Percentiles rank a stretch among this genome's conserved stretches.
phyloP scores from a whole-genome alignment of 2,888 invertebrate species.

The Coelinius sp. region DNA sequence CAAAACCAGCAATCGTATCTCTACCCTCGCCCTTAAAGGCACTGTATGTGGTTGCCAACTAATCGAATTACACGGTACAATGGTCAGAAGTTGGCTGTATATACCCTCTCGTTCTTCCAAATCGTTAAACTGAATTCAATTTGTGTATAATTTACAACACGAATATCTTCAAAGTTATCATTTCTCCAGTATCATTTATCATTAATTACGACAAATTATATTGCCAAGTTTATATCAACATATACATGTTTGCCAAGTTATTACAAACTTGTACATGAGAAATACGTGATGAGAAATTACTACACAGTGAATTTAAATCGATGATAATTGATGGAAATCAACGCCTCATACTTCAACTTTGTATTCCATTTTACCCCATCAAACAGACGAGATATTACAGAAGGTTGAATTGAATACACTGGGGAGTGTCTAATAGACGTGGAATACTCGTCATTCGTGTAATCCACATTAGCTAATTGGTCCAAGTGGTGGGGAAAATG shows the following conservation, averaged over 20 bases:
- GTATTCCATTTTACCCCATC: neutral
- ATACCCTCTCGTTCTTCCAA: conserved; percentile 10
- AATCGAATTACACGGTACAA: conserved; percentile 42
- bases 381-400: neutral
- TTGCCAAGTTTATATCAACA: conserved; percentile 1
- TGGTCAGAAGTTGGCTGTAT: conserved; percentile 9
- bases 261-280: neutral
- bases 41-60: conserved; percentile 31
- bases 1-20: neutral
- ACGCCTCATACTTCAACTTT: no score
- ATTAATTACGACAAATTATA: neutral
- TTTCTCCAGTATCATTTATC: conserved; percentile 7
- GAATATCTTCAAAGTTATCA: conserved; percentile 35
- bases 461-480: conserved; percentile 53
- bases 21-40: neutral
- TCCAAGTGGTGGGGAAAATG: conserved; percentile 33
- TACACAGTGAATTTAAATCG: no score
- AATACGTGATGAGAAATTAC: no score
- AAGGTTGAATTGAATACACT: neutral
- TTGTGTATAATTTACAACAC: conserved; percentile 37
- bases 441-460: conserved; percentile 17
- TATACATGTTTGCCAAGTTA: neutral
- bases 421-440: neutral
- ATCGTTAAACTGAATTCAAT: conserved; percentile 41
- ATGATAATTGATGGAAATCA: no score